These are phyloP conservation scores for Spicauda simplicius DNA, from an alignment of 2,888 invertebrate genomes.

Conservation along the genomic window DNA sequence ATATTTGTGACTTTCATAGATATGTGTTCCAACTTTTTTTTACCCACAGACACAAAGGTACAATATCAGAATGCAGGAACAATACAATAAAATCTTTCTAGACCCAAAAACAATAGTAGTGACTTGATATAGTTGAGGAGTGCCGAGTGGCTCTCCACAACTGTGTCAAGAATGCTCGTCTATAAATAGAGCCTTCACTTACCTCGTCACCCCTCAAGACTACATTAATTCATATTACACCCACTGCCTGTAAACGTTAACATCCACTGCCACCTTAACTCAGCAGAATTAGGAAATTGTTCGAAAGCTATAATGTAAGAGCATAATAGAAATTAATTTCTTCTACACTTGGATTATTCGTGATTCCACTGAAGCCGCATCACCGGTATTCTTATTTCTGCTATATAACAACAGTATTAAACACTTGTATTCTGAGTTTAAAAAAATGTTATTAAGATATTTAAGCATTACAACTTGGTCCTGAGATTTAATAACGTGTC, in stretches of 20 bases:
- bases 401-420: no score
- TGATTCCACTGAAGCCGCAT: no score
- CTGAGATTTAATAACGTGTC: no score
- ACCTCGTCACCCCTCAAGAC: conserved; percentile 31
- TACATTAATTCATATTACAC: conserved; percentile 36
- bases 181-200: conserved; percentile 40
- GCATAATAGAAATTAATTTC: no score
- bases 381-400: no score
- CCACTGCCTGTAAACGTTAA: conserved; percentile 14
- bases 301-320: not conserved
- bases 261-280: not conserved
- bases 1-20: no score
- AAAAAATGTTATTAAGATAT: no score
- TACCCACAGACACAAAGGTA: not conserved
- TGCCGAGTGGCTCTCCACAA: conserved; percentile 33
- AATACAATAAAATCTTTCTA: conserved; percentile 11
- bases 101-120: conserved; percentile 27
- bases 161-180: conserved; percentile 39
- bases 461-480: no score
- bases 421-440: no score
- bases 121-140: conserved; percentile 9
- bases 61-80: not conserved
- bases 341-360: no score
- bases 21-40: not conserved
- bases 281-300: conserved; percentile 1